A percentile compares a stretch with the other conserved stretches of the same genome.
phyloP scores from a whole-genome alignment of 2,797 vertebrate species.

The Tinamus major region DNA sequence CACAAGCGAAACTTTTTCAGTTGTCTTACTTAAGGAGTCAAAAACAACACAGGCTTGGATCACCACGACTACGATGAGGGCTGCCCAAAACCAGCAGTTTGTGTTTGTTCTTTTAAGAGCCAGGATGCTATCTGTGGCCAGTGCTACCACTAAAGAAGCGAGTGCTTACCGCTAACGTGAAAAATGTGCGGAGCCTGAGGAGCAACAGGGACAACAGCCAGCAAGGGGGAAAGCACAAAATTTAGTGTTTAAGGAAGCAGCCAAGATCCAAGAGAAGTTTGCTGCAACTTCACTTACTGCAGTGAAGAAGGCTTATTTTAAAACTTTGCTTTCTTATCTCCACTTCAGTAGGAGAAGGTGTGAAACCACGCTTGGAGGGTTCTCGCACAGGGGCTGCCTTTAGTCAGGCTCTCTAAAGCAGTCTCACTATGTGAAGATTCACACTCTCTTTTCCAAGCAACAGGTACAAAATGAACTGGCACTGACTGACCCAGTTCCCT shows the following conservation, averaged over 20 bases:
- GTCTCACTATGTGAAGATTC: neutral
- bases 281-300: neutral
- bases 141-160: neutral
- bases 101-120: neutral
- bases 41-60: neutral
- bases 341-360: neutral
- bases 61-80: neutral
- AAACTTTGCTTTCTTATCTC: neutral
- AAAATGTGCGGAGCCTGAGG: neutral
- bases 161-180: neutral
- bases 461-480: fast-evolving
- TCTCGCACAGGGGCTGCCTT: neutral
- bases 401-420: neutral
- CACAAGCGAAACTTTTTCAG: neutral
- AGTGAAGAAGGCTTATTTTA: neutral
- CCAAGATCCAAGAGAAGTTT: neutral
- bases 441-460: neutral
- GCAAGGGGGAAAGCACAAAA: neutral
- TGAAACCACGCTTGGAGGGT: neutral
- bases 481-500: neutral
- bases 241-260: neutral
- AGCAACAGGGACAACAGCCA: neutral
- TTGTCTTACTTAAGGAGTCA: neutral
- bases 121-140: neutral
- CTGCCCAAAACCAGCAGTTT: neutral